Evolutionary conservation across 2,797 vertebrate genomes (phyloP).

Genomic region (Sarcoramphus papa): DNA sequence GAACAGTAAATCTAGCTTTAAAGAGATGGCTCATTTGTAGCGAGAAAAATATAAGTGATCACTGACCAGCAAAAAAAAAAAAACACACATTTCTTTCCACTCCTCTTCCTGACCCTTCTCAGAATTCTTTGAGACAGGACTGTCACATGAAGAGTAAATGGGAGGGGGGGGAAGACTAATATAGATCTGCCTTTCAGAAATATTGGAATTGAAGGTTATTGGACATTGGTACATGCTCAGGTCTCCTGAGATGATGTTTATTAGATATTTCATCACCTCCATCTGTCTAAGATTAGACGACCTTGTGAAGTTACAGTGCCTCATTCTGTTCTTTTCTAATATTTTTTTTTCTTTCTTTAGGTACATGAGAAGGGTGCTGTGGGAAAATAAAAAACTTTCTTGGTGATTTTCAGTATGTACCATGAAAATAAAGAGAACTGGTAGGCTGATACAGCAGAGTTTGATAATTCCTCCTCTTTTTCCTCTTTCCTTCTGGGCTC

Average conservation of each 20-base stretch:
- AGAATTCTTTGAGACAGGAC: neutral
- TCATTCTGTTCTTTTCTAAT: neutral
- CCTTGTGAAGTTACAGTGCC: neutral
- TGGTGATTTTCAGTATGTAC: neutral
- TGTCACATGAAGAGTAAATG: neutral
- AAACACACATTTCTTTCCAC: neutral
- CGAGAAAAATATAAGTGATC: neutral
- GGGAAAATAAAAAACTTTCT: neutral
- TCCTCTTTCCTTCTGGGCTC: neutral
- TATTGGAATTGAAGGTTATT: neutral
- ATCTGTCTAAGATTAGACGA: neutral
- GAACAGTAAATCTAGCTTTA: neutral
- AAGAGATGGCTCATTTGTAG: neutral
- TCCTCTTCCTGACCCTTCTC: neutral
- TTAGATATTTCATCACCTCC: neutral
- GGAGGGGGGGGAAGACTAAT: neutral
- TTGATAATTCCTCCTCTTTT: neutral
- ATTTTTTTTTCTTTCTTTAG: neutral
- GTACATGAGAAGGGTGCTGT: neutral
- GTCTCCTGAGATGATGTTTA: neutral
- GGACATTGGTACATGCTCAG: neutral
- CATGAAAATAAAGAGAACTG: neutral
- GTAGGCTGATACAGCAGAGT: neutral
- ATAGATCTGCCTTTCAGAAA: neutral
- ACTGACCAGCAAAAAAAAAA: neutral